Evolutionary conservation across 2,113 vertebrate species (phyloP).

Genomic region (Elaphurus davidianus): DNA sequence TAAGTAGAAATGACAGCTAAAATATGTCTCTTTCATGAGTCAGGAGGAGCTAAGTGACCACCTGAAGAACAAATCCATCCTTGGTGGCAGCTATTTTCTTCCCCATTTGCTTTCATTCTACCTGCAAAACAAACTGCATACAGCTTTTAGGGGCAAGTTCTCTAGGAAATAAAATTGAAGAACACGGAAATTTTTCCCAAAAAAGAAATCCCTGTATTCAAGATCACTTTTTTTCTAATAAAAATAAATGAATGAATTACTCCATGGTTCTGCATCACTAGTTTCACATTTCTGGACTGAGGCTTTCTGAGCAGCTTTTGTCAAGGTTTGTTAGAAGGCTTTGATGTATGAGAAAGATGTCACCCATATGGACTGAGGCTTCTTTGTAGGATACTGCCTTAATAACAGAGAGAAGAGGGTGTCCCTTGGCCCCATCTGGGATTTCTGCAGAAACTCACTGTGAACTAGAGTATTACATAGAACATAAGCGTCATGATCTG

Average conservation of each 20-base stretch:
- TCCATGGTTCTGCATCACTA: neutral
- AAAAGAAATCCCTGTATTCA: neutral
- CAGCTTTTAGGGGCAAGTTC: conserved; percentile 26
- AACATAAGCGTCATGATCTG: neutral
- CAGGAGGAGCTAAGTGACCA: neutral
- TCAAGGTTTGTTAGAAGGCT: conserved; percentile 42
- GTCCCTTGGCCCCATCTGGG: neutral
- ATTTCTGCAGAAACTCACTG: neutral
- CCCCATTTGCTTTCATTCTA: conserved; percentile 34
- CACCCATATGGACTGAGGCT: neutral
- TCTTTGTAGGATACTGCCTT: neutral
- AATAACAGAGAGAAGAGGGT: neutral
- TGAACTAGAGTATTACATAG: neutral
- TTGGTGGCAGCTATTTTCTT: neutral
- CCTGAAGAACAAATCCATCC: conserved; percentile 37
- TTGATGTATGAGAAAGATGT: neutral
- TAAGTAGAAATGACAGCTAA: neutral
- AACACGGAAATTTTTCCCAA: conserved; percentile 27
- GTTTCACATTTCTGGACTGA: neutral
- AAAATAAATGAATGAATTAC: conserved; percentile 37
- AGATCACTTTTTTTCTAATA: neutral
- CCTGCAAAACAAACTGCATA: neutral
- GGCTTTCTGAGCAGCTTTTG: neutral
- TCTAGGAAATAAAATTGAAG: conserved; percentile 29
- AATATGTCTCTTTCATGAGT: conserved; percentile 43